Conservation (phyloP, 2,888 invertebrate species). For the Gasteruption jaculator region DNA sequence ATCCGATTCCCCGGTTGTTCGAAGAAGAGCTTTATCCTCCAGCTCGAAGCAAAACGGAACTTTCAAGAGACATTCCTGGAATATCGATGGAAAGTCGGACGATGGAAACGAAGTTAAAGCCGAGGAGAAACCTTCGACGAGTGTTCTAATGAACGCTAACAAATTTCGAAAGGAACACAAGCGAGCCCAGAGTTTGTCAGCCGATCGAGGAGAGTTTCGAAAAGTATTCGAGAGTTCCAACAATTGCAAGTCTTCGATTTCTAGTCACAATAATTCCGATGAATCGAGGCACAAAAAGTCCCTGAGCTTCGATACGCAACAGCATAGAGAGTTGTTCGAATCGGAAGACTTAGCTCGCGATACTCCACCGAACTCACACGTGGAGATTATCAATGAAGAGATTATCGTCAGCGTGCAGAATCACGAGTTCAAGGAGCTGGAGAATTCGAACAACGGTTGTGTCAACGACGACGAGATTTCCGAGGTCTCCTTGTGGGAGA, state of each 20-base stretch:
- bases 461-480: slow-evolving; percentile 39
- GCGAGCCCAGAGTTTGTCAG: slow-evolving; percentile 52
- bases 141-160: background rate
- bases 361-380: slow-evolving; percentile 48
- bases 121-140: background rate
- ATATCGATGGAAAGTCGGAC: slow-evolving; percentile 38
- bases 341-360: slow-evolving; percentile 38
- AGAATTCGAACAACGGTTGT: slow-evolving; percentile 22
- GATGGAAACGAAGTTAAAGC: slow-evolving; percentile 15
- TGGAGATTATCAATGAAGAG: slow-evolving; percentile 39
- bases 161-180: slow-evolving; percentile 45
- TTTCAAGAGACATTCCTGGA: slow-evolving; percentile 53
- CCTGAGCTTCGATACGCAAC: slow-evolving; percentile 39
- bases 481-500: slow-evolving; percentile 43
- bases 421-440: slow-evolving; percentile 35
- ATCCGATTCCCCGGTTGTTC: slow-evolving; percentile 51
- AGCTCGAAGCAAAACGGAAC: slow-evolving; percentile 47
- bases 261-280: slow-evolving; percentile 19
- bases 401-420: slow-evolving; percentile 31
- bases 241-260: slow-evolving; percentile 27
- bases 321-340: too few species aligned
- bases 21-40: slow-evolving; percentile 49
- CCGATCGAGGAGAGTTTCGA: slow-evolving; percentile 42
- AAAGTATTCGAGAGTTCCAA: slow-evolving; percentile 37
- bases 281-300: slow-evolving; percentile 23